phyloP scores from a whole-genome alignment of 2,797 vertebrate genomes.

The Chiroxiphia lanceolata region DNA sequence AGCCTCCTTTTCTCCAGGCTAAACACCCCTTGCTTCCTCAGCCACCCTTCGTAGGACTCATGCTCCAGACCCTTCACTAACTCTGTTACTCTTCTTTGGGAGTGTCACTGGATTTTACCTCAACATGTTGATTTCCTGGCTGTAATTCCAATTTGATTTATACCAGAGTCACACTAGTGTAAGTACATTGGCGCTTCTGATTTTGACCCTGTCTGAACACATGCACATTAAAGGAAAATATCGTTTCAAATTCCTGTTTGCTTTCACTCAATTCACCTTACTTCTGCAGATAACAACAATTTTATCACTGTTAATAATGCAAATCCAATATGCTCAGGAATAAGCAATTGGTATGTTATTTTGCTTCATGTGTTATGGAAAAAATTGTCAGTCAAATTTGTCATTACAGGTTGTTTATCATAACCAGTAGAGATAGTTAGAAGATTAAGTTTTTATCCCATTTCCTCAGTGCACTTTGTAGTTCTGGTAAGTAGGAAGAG shows the following conservation, averaged over 20 bases:
- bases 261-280: not conserved
- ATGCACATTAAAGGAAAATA: not conserved
- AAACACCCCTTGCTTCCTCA: not conserved
- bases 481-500: not conserved
- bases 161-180: not conserved
- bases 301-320: not conserved
- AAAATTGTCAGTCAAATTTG: not conserved
- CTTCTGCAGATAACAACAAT: not conserved
- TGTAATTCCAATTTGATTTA: not conserved
- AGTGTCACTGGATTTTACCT: not conserved
- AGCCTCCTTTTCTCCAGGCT: not conserved
- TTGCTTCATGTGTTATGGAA: not conserved
- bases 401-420: not conserved
- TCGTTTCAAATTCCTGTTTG: not conserved
- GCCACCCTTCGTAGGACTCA: fast-evolving
- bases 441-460: not conserved
- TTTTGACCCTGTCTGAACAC: not conserved
- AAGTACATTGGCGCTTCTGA: not conserved
- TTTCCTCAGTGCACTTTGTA: not conserved
- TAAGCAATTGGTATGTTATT: not conserved
- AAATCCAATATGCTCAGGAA: not conserved
- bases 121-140: not conserved
- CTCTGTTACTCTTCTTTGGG: not conserved
- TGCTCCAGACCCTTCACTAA: not conserved
- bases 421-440: not conserved